These are phyloP conservation scores for Matsumyia berberina DNA, from an alignment of 2,888 invertebrate species.

Conservation along the genomic window DNA sequence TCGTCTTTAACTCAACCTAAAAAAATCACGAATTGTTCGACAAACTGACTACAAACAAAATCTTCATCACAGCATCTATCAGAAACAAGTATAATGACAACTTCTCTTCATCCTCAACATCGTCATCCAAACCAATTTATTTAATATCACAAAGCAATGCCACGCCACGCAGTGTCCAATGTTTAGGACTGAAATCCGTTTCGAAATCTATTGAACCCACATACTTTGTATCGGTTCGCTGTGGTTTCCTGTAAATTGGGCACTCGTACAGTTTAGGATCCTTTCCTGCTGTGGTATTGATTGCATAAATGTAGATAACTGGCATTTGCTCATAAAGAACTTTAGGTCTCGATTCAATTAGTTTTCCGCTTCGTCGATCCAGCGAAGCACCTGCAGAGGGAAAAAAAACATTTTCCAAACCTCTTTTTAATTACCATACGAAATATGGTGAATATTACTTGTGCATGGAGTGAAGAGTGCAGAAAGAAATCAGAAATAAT, in stretches of 20 bases:
- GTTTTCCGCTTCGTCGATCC: slow-evolving; percentile 93
- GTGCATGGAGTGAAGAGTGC: too few relatives aligned
- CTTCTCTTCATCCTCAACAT: background rate
- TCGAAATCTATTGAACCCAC: slow-evolving; percentile 98
- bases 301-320: slow-evolving; percentile 97
- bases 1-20: background rate
- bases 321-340: slow-evolving; percentile 98
- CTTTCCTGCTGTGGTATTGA: slow-evolving; percentile 96
- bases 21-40: background rate
- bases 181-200: slow-evolving; percentile 95
- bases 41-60: background rate
- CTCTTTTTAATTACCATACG: slow-evolving; percentile 38
- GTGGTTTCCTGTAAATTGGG: slow-evolving; percentile 97
- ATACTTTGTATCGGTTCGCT: slow-evolving; percentile 97
- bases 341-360: slow-evolving; percentile 97
- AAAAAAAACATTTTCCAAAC: slow-evolving; percentile 9
- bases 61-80: slow-evolving; percentile 42
- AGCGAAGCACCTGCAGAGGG: slow-evolving; percentile 89
- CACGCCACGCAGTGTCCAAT: slow-evolving; percentile 98
- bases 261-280: slow-evolving; percentile 97
- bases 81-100: background rate
- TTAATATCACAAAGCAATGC: slow-evolving; percentile 98
- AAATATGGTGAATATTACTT: background rate
- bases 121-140: slow-evolving; percentile 83
- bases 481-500: too few relatives aligned